These are phyloP conservation scores for Anoncus sp. DNA, from an alignment of 2,888 invertebrate species.

Conservation along the genomic window DNA sequence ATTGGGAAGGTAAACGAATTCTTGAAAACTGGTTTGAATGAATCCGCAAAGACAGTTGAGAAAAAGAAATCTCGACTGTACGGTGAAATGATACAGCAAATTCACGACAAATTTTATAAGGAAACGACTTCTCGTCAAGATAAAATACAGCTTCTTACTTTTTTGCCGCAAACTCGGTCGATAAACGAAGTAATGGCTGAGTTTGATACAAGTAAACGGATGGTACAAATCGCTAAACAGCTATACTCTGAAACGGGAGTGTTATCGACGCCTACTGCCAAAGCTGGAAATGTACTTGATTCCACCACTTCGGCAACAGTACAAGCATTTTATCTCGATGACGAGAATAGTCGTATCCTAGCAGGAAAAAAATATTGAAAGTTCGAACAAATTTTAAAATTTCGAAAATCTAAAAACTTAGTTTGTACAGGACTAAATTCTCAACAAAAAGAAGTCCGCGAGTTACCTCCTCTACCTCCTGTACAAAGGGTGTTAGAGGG, in stretches of 20 bases:
- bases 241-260: slow-evolving; percentile 18
- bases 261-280: slow-evolving; percentile 22
- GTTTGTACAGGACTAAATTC: no score
- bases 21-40: slow-evolving; percentile 36
- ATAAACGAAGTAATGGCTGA: slow-evolving; percentile 20
- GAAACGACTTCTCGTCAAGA: slow-evolving; percentile 40
- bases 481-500: no score
- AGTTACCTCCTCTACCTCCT: no score
- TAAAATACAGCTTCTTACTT: slow-evolving; percentile 47
- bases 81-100: slow-evolving; percentile 26
- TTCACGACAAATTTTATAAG: slow-evolving; percentile 22
- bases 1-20: slow-evolving; percentile 29
- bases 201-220: no score
- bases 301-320: slow-evolving; percentile 23
- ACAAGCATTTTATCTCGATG: slow-evolving; percentile 27
- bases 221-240: slow-evolving; percentile 26
- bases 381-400: no score
- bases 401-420: no score
- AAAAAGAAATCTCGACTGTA: slow-evolving; percentile 26
- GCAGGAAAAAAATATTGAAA: slow-evolving; percentile 51
- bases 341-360: slow-evolving; percentile 42
- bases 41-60: slow-evolving; percentile 19
- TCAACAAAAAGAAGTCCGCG: no score
- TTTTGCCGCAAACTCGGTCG: slow-evolving; percentile 27
- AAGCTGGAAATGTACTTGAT: slow-evolving; percentile 27